Conservation (phyloP, 2,797 vertebrate species). For the Hybognathus amarus region DNA sequence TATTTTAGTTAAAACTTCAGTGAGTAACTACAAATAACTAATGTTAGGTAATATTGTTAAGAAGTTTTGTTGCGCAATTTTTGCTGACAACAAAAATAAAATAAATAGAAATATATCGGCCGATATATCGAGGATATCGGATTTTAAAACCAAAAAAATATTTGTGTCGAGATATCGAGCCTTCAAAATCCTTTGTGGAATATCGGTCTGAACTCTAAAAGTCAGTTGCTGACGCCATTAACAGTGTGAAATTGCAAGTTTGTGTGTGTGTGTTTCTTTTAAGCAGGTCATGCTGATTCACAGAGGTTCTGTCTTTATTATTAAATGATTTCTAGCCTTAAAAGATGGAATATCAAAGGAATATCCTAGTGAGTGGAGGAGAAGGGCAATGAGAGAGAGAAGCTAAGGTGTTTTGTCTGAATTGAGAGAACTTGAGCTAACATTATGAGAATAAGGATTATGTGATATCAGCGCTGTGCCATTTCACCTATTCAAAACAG, state of each 20-base stretch:
- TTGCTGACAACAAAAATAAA: no score
- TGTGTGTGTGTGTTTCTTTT: background rate
- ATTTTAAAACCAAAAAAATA: no score
- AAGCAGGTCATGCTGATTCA: conserved; percentile 20
- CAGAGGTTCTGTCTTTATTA: conserved; percentile 21
- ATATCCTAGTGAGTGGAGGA: background rate
- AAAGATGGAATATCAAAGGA: conserved; percentile 20
- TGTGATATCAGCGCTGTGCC: conserved; percentile 66
- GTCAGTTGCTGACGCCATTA: background rate
- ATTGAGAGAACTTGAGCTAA: conserved; percentile 72
- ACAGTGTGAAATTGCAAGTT: background rate
- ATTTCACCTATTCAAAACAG: conserved; percentile 44
- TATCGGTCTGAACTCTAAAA: no score
- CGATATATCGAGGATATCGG: no score
- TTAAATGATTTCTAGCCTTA: conserved; percentile 29
- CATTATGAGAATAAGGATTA: conserved; percentile 80
- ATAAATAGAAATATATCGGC: no score
- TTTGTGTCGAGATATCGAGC: no score
- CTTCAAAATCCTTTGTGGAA: no score
- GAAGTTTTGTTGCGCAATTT: no score
- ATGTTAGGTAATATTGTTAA: no score
- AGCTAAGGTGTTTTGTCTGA: conserved; percentile 61
- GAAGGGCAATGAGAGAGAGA: conserved; percentile 15
- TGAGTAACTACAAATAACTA: no score
- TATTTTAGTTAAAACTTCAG: no score